phyloP scores from a whole-genome alignment of 2,797 vertebrate genomes.

The Helostoma temminkii region DNA sequence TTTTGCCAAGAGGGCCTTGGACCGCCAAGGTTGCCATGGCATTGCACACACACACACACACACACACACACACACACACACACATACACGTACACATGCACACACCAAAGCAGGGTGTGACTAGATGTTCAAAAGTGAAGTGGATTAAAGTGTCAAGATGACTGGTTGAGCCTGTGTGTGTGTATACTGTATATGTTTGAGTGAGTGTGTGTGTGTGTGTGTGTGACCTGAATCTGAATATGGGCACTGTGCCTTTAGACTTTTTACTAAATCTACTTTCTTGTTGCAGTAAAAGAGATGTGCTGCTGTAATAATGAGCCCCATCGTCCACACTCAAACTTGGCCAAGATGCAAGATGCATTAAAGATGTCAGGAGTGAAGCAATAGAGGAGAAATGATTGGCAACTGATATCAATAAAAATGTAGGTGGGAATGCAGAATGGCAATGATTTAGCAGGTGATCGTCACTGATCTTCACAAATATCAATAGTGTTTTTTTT shows the following conservation, averaged over 20 bases:
- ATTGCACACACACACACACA: constrained; percentile 51
- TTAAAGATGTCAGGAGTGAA: background rate
- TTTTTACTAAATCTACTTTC: background rate
- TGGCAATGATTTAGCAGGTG: constrained; percentile 19
- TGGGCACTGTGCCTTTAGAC: constrained; percentile 8
- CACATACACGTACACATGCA: constrained; percentile 1
- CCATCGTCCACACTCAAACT: background rate
- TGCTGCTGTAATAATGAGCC: background rate
- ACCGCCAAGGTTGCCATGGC: constrained; percentile 74
- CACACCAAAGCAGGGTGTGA: constrained; percentile 60
- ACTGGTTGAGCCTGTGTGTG: constrained; percentile 37
- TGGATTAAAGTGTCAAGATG: constrained; percentile 68
- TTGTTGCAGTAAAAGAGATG: background rate
- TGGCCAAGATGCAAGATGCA: background rate
- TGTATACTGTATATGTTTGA: constrained; percentile 8
- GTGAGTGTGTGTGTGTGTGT: background rate
- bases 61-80: constrained; percentile 7
- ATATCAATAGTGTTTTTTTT: background rate
- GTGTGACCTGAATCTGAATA: constrained; percentile 32
- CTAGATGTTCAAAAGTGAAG: constrained; percentile 59
- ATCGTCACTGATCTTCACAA: background rate
- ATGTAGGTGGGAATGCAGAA: constrained; percentile 16
- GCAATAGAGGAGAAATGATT: constrained; percentile 5
- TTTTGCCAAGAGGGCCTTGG: constrained; percentile 69
- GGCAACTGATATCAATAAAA: constrained; percentile 2